phyloP scores from a whole-genome alignment of 2,797 vertebrate species.

The Limosa lapponica region DNA sequence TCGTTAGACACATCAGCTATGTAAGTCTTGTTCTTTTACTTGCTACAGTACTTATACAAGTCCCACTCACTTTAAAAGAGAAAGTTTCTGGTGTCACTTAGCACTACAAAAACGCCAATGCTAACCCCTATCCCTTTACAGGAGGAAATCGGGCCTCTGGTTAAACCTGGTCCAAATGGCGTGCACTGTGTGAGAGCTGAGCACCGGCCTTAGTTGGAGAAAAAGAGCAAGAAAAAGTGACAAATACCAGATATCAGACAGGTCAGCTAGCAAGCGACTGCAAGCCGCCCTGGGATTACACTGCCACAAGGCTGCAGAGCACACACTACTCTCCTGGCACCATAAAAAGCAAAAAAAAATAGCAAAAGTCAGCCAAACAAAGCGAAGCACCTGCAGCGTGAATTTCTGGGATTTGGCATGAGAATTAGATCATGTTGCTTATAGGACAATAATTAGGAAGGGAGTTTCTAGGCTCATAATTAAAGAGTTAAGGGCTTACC shows the following conservation, averaged over 20 bases:
- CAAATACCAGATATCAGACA: neutral
- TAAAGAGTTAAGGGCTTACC: constrained; percentile 73
- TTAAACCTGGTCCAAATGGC: neutral
- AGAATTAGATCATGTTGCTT: constrained; percentile 37
- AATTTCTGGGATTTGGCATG: constrained; percentile 32
- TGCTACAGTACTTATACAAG: neutral
- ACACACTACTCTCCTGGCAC: neutral
- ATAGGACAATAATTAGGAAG: constrained; percentile 66
- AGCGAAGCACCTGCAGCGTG: neutral
- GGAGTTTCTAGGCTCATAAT: constrained; percentile 50
- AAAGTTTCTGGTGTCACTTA: neutral
- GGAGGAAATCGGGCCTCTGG: neutral
- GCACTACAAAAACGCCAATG: neutral
- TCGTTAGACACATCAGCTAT: fast-evolving
- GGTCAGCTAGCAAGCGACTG: neutral
- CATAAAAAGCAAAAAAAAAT: neutral
- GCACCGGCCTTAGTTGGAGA: neutral
- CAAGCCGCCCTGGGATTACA: neutral
- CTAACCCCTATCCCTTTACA: neutral
- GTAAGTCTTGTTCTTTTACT: neutral
- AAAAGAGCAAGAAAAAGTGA: neutral
- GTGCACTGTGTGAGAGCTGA: neutral
- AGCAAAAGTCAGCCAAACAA: neutral
- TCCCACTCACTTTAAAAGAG: neutral
- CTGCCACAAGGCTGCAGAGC: neutral